These are phyloP conservation scores for Boleophthalmus pectinirostris DNA, from an alignment of 2,113 vertebrate species.

Conservation along the genomic window DNA sequence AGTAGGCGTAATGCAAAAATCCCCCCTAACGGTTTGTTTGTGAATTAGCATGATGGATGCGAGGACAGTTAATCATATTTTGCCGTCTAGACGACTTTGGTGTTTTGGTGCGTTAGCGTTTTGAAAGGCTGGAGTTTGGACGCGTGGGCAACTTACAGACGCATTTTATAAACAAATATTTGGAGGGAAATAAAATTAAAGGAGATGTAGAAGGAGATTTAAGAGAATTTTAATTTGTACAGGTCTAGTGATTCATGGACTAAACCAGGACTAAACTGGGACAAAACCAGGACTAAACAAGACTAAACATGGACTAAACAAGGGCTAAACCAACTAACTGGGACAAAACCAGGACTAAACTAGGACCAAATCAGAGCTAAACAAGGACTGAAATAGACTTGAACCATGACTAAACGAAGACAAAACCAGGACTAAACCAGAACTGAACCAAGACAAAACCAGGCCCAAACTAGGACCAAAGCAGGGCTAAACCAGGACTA, in stretches of 20 bases:
- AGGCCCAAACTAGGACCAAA: too few relatives aligned
- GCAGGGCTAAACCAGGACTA: too few relatives aligned
- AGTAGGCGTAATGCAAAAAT: not conserved
- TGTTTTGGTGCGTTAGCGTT: not conserved
- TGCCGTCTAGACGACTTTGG: not conserved
- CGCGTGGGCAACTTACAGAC: too few relatives aligned
- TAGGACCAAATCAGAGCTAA: not conserved
- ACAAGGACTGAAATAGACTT: too few relatives aligned
- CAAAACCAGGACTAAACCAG: too few relatives aligned
- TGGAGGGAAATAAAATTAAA: not conserved
- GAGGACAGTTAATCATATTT: conserved; percentile 1
- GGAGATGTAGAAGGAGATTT: too few relatives aligned
- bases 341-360: not conserved
- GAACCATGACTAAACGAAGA: not conserved
- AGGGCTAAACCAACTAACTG: not conserved
- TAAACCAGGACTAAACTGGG: not conserved
- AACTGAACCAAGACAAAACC: too few relatives aligned
- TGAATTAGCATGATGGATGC: conserved; percentile 1
- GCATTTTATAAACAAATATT: not conserved
- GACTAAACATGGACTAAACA: too few relatives aligned
- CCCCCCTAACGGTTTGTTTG: not conserved
- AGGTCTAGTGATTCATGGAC: too few relatives aligned
- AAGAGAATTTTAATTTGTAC: too few relatives aligned
- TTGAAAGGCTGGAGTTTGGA: too few relatives aligned
- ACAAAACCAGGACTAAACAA: too few relatives aligned